Evolutionary conservation across 2,888 invertebrate species (phyloP).

Genomic region (Phyto melanocephala): DNA sequence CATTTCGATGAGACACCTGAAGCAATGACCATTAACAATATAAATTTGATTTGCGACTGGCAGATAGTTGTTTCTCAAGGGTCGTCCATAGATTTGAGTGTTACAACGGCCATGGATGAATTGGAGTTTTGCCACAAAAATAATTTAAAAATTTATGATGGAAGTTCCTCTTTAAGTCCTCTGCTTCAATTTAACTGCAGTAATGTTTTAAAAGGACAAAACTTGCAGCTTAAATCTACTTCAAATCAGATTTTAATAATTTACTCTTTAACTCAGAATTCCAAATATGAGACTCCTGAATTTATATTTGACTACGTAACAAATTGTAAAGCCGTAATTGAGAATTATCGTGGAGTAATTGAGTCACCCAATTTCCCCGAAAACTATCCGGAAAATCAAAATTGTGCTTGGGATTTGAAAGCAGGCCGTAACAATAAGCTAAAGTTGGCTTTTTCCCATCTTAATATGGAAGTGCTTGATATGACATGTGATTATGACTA

Average conservation of each 20-base stretch:
- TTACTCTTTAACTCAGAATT: conserved; percentile 66
- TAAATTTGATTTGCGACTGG: conserved; percentile 88
- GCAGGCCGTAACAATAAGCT: conserved; percentile 88
- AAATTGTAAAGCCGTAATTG: conserved; percentile 69
- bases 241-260: conserved; percentile 72
- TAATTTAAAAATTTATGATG: conserved; percentile 80
- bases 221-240: conserved; percentile 67
- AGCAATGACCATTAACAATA: conserved; percentile 75
- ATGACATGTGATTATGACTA: conserved; percentile 82
- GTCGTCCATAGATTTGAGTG: conserved; percentile 83
- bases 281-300: conserved; percentile 3
- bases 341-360: conserved; percentile 83
- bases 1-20: conserved; percentile 77
- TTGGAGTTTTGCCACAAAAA: conserved; percentile 79
- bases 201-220: neutral
- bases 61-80: conserved; percentile 87
- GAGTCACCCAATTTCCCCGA: conserved; percentile 93
- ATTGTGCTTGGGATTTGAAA: conserved; percentile 88
- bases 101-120: conserved; percentile 80
- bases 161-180: conserved; percentile 66
- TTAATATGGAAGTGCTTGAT: conserved; percentile 81
- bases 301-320: conserved; percentile 73
- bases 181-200: conserved; percentile 69
- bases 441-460: conserved; percentile 90
- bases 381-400: conserved; percentile 82